Evolutionary conservation across 2,113 vertebrate species (phyloP).

Genomic region (Indicator maculatus): DNA sequence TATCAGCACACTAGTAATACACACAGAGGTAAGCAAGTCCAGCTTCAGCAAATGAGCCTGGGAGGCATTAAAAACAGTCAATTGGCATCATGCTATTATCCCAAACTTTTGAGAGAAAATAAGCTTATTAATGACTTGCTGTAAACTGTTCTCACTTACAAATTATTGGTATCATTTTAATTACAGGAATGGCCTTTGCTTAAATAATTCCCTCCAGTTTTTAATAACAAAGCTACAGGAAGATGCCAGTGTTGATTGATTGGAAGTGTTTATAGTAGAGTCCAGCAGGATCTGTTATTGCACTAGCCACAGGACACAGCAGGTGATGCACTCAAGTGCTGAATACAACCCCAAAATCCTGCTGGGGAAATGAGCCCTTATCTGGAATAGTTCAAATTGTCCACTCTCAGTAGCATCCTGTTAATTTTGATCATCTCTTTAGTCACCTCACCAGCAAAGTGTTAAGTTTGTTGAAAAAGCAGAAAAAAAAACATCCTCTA

Average conservation of each 20-base stretch:
- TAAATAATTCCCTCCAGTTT: neutral
- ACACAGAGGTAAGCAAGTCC: neutral
- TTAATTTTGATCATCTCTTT: neutral
- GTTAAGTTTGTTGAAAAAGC: neutral
- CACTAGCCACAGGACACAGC: neutral
- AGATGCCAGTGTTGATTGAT: neutral
- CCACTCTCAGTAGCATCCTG: neutral
- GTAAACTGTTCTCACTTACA: conserved; percentile 18
- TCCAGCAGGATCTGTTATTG: conserved; percentile 31
- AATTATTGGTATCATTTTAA: conserved; percentile 59
- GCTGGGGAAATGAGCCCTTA: conserved; percentile 3
- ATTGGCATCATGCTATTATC: conserved; percentile 41
- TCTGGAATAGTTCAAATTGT: neutral
- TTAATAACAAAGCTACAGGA: conserved; percentile 30
- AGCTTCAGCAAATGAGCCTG: neutral
- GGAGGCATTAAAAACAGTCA: conserved; percentile 18
- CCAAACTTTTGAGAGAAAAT: conserved; percentile 29
- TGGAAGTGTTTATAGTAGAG: neutral
- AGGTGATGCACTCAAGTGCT: neutral
- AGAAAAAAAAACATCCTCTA: too few relatives aligned
- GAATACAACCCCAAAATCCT: conserved; percentile 14
- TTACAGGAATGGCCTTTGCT: conserved; percentile 4
- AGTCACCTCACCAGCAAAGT: neutral
- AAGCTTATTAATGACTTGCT: neutral
- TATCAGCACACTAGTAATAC: neutral